These are phyloP conservation scores for Pygoscelis adeliae DNA, from an alignment of 2,113 vertebrate species.

Conservation along the genomic window DNA sequence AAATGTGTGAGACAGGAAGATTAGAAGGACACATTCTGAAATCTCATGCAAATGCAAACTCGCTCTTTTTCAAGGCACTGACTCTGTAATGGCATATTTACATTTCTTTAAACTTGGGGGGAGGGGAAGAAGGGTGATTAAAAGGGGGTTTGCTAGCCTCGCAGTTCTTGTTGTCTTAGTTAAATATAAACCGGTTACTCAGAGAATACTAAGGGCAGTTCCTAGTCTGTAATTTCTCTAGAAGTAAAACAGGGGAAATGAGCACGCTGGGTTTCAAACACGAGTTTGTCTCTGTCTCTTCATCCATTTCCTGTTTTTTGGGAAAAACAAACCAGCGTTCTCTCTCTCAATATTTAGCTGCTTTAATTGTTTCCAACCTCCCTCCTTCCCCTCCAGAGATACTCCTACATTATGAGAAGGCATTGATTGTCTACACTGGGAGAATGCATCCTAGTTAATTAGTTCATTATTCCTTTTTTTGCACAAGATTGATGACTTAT, in stretches of 20 bases:
- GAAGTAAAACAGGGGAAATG: neutral
- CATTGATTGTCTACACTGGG: constrained; percentile 70
- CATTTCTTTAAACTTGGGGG: neutral
- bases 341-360: constrained; percentile 17
- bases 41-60: neutral
- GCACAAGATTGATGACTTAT: constrained; percentile 72
- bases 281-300: neutral
- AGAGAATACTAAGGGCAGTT: neutral
- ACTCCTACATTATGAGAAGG: constrained; percentile 66
- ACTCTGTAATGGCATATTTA: neutral
- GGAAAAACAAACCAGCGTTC: neutral
- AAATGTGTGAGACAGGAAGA: constrained; percentile 1
- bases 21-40: neutral
- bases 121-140: neutral
- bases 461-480: constrained; percentile 65
- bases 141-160: neutral
- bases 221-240: neutral
- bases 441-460: constrained; percentile 60
- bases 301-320: neutral
- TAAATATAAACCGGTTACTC: neutral
- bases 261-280: neutral
- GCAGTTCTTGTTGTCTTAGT: neutral
- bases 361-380: constrained; percentile 61
- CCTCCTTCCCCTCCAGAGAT: constrained; percentile 43
- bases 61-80: neutral